phyloP scores from a whole-genome alignment of 2,888 invertebrate genomes.

The Herminia tarsipennalis region DNA sequence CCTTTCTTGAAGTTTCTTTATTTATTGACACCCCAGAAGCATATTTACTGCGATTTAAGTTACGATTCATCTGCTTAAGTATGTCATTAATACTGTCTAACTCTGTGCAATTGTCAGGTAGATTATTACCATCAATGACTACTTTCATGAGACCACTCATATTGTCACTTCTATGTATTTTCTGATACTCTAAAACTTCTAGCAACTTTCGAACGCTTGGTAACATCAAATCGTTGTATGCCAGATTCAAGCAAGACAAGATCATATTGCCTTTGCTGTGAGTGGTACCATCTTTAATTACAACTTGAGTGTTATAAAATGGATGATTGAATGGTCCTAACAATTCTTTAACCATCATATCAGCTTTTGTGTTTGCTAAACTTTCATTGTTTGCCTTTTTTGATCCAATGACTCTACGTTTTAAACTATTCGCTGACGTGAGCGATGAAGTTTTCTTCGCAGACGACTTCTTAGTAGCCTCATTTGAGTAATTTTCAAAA shows the following conservation, averaged over 20 bases:
- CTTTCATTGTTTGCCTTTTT: constrained; percentile 39
- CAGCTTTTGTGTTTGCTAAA: constrained; percentile 36
- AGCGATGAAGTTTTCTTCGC: not conserved
- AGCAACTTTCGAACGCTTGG: constrained; percentile 49
- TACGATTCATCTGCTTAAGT: constrained; percentile 13
- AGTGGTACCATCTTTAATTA: constrained; percentile 30
- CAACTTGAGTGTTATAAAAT: constrained; percentile 36
- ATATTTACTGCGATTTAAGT: not conserved
- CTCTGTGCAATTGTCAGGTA: constrained; percentile 52
- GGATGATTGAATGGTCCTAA: constrained; percentile 55
- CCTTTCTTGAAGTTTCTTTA: not conserved
- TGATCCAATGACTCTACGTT: constrained; percentile 18
- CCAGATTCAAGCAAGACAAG: constrained; percentile 62
- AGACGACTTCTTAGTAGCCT: not conserved
- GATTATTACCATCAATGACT: constrained; percentile 59
- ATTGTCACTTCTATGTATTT: constrained; percentile 24
- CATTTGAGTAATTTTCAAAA: constrained; percentile 23
- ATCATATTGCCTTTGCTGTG: constrained; percentile 58
- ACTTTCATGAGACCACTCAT: constrained; percentile 55
- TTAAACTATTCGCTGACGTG: constrained; percentile 2
- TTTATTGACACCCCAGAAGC: not conserved
- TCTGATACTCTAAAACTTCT: constrained; percentile 54
- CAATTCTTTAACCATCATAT: constrained; percentile 42
- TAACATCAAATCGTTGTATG: constrained; percentile 60
- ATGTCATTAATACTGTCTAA: constrained; percentile 39